Base-by-base conservation (phyloP, 1,140 invertebrate species). In the Pachypsylla venusta region DNA sequence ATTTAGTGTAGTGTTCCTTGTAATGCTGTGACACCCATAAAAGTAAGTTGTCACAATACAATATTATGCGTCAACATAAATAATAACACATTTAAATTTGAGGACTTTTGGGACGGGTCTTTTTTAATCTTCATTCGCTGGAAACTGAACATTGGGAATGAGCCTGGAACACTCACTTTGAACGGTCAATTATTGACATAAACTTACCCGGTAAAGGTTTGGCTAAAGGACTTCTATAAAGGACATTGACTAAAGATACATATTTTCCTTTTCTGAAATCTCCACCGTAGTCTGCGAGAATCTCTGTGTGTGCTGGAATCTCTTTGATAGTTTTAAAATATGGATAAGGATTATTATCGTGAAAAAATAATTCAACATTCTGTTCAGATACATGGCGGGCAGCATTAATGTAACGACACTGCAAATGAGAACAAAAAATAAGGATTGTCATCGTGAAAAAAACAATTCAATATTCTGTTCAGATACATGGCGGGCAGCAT, bases 231-330 rank as follows among this genome's bases (percentile, higher is more conserved):
- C 4, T n/a, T 19, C 22, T 48, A 19, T 5, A 48, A 3, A 5
- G 16, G 4, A 48, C 42, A 19, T 48, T 48, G n/a, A 48, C 42
- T 22, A 48, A 19, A 22, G 4, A 5, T 3, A 19, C 16, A 19
- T 48, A 48, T 48, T 48, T 48, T n/a, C 42, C 42, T 22, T 48
- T 48, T 48, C 42, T n/a, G 42, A 48, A 48, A n/a, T 48, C 42
- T n/a, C 22, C 4, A 4, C 42, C 42, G n/a, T 19, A 48, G 7
- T 48, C n/a, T 7, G 42, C 42, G 4, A 48, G 42, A 5, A 48
- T 4, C 16, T 48, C 42, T 19, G 42, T 48, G 42, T 48, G 5
- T 3, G 7, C 3, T 4, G 5, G 4, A 3, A 48, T 19, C n/a
- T 5, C 4, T 22, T n/a, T 48, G n/a, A 48, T 48, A 22, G 42